Evolutionary conservation across 2,888 invertebrate species (phyloP).

Genomic region (Acleris sparsana): DNA sequence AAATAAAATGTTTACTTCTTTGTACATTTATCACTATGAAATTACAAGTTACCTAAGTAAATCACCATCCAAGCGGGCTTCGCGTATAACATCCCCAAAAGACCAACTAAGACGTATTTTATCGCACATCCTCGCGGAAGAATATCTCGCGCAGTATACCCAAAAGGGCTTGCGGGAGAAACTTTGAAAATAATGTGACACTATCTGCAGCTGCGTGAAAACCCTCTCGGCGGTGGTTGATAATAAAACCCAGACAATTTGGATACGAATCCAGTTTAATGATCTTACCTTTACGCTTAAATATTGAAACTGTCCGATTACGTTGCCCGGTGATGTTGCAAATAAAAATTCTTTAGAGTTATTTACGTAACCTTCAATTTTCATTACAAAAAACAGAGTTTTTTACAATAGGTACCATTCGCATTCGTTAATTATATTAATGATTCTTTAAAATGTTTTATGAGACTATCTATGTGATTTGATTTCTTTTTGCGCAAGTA

Average conservation of each 20-base stretch:
- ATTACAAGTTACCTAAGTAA: neutral
- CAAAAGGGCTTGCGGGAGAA: slow-evolving; percentile 38
- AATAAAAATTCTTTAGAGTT: too few species aligned
- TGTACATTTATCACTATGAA: neutral
- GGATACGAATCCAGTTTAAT: slow-evolving; percentile 39
- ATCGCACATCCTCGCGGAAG: slow-evolving; percentile 29
- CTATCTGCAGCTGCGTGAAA: slow-evolving; percentile 43
- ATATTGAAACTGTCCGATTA: slow-evolving; percentile 26
- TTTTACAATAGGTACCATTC: too few species aligned
- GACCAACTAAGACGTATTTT: slow-evolving; percentile 34
- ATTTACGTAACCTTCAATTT: too few species aligned
- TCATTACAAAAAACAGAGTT: too few species aligned
- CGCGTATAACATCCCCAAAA: slow-evolving; percentile 20
- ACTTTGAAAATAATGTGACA: slow-evolving; percentile 48
- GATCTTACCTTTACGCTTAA: slow-evolving; percentile 26
- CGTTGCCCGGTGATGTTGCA: neutral
- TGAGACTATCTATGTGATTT: too few species aligned
- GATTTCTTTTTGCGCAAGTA: too few species aligned
- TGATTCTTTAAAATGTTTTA: too few species aligned
- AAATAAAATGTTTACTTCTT: too few species aligned
- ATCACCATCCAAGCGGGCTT: neutral
- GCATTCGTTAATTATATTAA: too few species aligned
- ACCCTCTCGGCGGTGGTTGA: slow-evolving; percentile 36
- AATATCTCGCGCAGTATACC: slow-evolving; percentile 28
- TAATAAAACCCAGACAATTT: slow-evolving; percentile 39